Evolutionary conservation across 2,888 invertebrate genomes (phyloP), one percentile per base, ranked within the genome.

Genomic region (Ophion slaviceki): DNA sequence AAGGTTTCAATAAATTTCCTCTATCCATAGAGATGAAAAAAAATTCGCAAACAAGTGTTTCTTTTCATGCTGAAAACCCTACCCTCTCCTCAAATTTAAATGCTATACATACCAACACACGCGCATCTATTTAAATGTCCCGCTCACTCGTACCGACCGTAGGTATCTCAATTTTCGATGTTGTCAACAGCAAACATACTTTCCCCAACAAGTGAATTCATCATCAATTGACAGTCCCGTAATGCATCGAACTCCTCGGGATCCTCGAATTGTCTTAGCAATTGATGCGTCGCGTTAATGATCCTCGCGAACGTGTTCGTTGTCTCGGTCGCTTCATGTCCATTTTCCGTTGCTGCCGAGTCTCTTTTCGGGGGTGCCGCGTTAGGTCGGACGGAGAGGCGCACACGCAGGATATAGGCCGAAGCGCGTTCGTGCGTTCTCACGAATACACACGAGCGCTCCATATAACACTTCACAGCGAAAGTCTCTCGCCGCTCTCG

Each of bases 401-500:
- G 36, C 61, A 20, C 62, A 66, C 53, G 53, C 53, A 53, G 53
- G 28, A 62, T 62, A 20, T 28, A 62, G 62, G 72, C 17, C 57
- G 47, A 70, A 47, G 24, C 17, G 47, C 28, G 70, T 32, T 14
- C 53, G 53, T 72, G 72, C 72, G 32, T 20, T 72, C 59, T 61
- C 32, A 47, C 76, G 32, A 53, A 76, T 62, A 66, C 76, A 76
- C 45, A 36, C 64, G 45, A 62, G 36, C 72, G 72, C 53, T 57
- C 17, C 20, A 40, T 40, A 40, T 40, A 72, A 47, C 66, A 72
- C 72, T 72, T 66, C 66, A 40, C n/a, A 53, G 53, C 72, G 53
- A 78, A 78, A 83, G 78, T 72, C 67, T 68, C 64, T 70, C 78
- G 53, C 74, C 77, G 77, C 77, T 77, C 77, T 77, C 77, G 76